These are phyloP conservation scores for Anguilla pacifica DNA, from an alignment of 2,797 vertebrate genomes.

Conservation along the genomic window DNA sequence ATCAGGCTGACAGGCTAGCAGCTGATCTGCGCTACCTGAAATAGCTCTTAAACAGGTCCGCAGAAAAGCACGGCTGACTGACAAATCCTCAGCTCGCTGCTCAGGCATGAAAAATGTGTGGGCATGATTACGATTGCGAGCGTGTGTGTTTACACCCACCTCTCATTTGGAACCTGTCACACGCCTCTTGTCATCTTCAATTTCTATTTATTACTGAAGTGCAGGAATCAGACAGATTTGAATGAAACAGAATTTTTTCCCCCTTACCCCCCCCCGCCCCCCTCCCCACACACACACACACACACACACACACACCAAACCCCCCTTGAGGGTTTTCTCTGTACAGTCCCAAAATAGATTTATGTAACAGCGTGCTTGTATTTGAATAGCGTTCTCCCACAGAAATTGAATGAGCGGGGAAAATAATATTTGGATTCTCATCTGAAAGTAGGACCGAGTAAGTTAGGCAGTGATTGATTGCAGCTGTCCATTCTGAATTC, in stretches of 20 bases:
- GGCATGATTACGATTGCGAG: background rate
- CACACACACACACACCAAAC: constrained; percentile 20
- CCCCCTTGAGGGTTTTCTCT: background rate
- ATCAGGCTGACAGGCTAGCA: background rate
- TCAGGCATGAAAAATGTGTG: background rate
- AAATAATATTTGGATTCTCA: constrained; percentile 35
- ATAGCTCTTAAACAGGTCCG: background rate
- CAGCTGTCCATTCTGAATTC: constrained; percentile 32
- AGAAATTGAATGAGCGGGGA: background rate
- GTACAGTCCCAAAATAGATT: constrained; percentile 44
- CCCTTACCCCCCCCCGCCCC: background rate
- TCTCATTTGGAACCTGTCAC: constrained; percentile 43
- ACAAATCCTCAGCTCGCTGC: background rate
- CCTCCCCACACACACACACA: background rate
- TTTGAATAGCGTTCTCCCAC: background rate
- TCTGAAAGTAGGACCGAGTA: background rate
- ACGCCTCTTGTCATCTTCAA: constrained; percentile 57
- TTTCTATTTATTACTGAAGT: constrained; percentile 50
- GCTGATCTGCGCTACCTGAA: background rate
- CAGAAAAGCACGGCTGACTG: background rate
- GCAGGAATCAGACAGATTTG: constrained; percentile 51
- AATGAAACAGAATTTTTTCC: constrained; percentile 49
- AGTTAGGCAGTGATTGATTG: constrained; percentile 46
- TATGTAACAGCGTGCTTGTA: constrained; percentile 16
- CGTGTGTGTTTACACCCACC: background rate